Percentiles rank a stretch among this genome's conserved stretches.
Evolutionary conservation across 1,140 invertebrate genomes (phyloP).

Genomic region (Aleiodes sp.): DNA sequence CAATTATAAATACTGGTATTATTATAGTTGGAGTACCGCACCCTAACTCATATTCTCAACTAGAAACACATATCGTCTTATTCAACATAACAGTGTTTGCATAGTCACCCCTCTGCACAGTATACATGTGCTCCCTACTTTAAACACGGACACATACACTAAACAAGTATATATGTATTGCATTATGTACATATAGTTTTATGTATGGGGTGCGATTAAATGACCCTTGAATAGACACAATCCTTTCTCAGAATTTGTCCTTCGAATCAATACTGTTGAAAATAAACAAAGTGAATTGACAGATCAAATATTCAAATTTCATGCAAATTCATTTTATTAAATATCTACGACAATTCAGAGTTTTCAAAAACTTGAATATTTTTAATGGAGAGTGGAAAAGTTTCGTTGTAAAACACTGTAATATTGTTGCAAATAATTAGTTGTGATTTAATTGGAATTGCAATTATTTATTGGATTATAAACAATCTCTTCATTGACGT

Average conservation of each 20-base stretch:
- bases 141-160: background rate
- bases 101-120: constrained; percentile 15
- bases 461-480: too few species aligned
- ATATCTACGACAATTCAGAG: too few species aligned
- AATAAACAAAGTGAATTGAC: too few species aligned
- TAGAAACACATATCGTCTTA: constrained; percentile 6
- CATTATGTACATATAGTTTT: background rate
- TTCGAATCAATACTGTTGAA: background rate
- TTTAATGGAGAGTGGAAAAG: too few species aligned
- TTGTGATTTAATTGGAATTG: too few species aligned
- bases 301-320: too few species aligned
- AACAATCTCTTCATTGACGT: too few species aligned
- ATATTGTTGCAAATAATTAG: too few species aligned
- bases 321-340: too few species aligned
- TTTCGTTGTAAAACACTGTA: too few species aligned
- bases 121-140: background rate
- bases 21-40: constrained; percentile 3
- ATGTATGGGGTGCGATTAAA: background rate
- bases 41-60: background rate
- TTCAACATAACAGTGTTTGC: background rate
- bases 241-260: background rate
- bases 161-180: background rate
- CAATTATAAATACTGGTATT: background rate
- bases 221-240: background rate
- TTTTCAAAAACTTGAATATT: too few species aligned